Conservation (phyloP, 2,113 vertebrate species). For the Gallinago jamesoni region DNA sequence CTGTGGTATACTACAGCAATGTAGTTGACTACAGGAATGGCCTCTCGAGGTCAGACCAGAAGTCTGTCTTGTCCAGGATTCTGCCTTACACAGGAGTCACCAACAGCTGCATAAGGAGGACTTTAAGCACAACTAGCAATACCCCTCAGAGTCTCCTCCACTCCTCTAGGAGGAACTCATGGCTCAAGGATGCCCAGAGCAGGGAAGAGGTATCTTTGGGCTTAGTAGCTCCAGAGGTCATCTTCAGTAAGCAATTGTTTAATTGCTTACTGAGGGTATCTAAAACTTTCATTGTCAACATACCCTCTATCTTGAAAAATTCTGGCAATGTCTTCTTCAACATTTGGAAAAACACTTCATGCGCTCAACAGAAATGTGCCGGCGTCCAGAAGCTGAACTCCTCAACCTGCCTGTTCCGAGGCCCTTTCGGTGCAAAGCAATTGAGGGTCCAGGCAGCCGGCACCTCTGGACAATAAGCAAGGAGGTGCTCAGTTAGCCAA, state of each 20-base stretch:
- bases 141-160: background rate
- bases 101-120: accelerated
- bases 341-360: background rate
- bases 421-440: background rate
- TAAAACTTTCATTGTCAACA: background rate
- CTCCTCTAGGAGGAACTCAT: background rate
- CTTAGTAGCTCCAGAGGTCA: background rate
- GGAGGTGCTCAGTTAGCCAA: background rate
- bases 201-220: background rate
- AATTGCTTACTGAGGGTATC: background rate
- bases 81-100: background rate
- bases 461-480: background rate
- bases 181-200: background rate
- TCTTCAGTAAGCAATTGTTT: background rate
- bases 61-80: background rate
- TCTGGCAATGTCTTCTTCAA: background rate
- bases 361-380: background rate
- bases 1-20: background rate
- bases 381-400: background rate
- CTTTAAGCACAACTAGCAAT: background rate
- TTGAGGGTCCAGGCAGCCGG: background rate
- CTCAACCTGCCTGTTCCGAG: background rate
- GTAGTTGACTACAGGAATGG: background rate
- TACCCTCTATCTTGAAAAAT: background rate
- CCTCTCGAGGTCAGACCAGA: background rate